Evolutionary conservation across 2,888 invertebrate genomes (phyloP), one percentile per base, ranked within the genome.

Genomic region (Pilophorus perplexus): DNA sequence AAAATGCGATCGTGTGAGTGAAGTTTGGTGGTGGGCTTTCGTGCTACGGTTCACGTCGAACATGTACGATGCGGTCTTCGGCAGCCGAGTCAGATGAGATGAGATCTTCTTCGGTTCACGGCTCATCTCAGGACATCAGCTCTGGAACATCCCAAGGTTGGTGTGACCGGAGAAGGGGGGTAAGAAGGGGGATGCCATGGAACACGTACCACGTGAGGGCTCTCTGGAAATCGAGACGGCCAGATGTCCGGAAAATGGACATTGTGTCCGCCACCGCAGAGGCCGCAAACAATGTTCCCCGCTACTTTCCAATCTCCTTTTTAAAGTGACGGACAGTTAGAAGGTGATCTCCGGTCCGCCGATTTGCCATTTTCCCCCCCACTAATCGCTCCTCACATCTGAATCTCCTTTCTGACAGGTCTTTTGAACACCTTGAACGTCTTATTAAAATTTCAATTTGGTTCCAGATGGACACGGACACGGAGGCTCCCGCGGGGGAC

Each of bases 401-500:
- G n/a, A n/a, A n/a, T n/a, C n/a, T n/a, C n/a, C n/a, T n/a, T n/a
- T n/a, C n/a, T n/a, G n/a, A n/a, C n/a, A 33, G 33, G 33, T 6
- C 12, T 42, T n/a, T 42, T 42, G 5, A 42, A 5, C 5, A 14
- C 16, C 5, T 10, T 42, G 6, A 42, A 42, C n/a, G 6, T 42
- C n/a, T 42, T 42, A 42, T 42, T 33, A 10, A 33, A 33, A 33
- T 10, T 33, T 33, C 10, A 33, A 33, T 33, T 33, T 33, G 33
- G 6, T 33, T 33, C 6, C 33, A 8, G 33, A 20, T 66, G 8
- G 57, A 66, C 57, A 66, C 57, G 66, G 64, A 16, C 33, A 33
- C 64, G 57, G 69, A 50, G 48, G 66, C 62, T 44, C 52, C 68
- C 67, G 76, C 83, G 81, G 85, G 84, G 77, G 85, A 85, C 77